Base-by-base conservation (phyloP, 2,888 invertebrate species). In the Cheilosia grossa region DNA sequence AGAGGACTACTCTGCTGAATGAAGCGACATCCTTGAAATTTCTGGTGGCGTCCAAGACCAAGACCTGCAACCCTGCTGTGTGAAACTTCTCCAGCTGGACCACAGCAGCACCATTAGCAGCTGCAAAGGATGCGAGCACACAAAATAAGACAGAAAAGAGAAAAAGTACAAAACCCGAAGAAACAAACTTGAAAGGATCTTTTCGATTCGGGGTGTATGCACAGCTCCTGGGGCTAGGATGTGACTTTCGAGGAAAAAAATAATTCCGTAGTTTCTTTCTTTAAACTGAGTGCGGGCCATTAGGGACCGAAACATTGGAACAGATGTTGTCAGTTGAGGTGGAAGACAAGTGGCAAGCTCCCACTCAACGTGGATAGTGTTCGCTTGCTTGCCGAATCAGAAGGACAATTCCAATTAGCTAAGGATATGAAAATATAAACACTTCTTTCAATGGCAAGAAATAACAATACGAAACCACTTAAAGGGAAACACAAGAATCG, bases 341-440 rank as follows among this genome's bases (percentile, higher is more conserved):
- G 49, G 33, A 64, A 56, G 30, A 33, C 58, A 56, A 64, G 42
- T 64, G 61, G 13, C 59, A 75, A 75, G 74, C 54, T 54, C 40
- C 21, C 53, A 15, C 21, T 73, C 42, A 7, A 24, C 15, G 9
- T 51, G 19, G 27, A 13, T 24, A 6, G 37, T 58, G 15, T 63
- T 73, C 51, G 44, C 42, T 47, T 13, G 53, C 37, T 33, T 63
- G 19, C 13, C 4, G n/a, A 21, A n/a, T 13, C 19, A 56, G 53
- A 56, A 63, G 58, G 64, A 70, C 80, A 70, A 58, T 74, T 80
- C 33, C 74, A 74, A 80, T 73, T 80, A 74, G 59, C 64, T 44
- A 69, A 82, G 78, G 66, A 82, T 72, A 72, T 61, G 77, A 67
- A 82, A 82, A 51, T 82, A 73, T 72, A 82, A 78, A 82, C 72